These are phyloP conservation scores for Scomber colias DNA, from an alignment of 2,113 vertebrate genomes.

Conservation along the genomic window DNA sequence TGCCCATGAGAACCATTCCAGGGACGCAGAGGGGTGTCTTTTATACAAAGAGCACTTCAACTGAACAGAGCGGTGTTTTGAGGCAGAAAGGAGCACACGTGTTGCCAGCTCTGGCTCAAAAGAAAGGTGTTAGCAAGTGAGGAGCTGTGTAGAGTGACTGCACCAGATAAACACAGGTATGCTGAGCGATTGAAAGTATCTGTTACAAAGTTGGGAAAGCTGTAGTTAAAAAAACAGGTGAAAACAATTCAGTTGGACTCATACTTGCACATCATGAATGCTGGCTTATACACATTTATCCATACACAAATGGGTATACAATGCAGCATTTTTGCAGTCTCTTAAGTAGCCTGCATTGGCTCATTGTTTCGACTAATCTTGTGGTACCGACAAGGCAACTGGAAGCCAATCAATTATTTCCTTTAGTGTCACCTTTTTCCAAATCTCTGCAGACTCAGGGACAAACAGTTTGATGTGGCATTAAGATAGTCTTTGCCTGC, in stretches of 20 bases:
- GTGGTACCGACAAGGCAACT: slow-evolving; percentile 17
- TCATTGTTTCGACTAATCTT: slow-evolving; percentile 46
- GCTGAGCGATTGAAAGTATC: slow-evolving; percentile 33
- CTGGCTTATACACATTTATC: slow-evolving; percentile 19
- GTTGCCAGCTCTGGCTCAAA: slow-evolving; percentile 41
- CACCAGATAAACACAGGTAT: slow-evolving; percentile 45
- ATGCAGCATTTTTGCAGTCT: slow-evolving; percentile 21
- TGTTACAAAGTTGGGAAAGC: slow-evolving; percentile 18
- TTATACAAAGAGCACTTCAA: slow-evolving; percentile 60
- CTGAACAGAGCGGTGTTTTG: slow-evolving; percentile 56
- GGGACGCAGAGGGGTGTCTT: slow-evolving; percentile 58
- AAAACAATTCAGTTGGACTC: slow-evolving; percentile 15
- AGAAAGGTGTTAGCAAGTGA: slow-evolving; percentile 52
- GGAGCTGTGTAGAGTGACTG: slow-evolving; percentile 31
- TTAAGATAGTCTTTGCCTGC: slow-evolving; percentile 4
- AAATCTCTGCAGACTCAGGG: slow-evolving; percentile 21
- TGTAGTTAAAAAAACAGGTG: slow-evolving; percentile 39
- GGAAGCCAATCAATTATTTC: slow-evolving; percentile 36
- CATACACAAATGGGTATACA: slow-evolving; percentile 10
- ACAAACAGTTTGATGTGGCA: slow-evolving; percentile 44
- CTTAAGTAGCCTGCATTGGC: slow-evolving; percentile 13
- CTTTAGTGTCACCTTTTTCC: slow-evolving; percentile 23
- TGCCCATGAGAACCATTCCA: slow-evolving; percentile 56
- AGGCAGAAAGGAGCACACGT: slow-evolving; percentile 11
- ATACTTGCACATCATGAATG: background rate